A percentile compares a stretch with the other conserved stretches of the same genome.
Evolutionary conservation across 2,888 invertebrate genomes (phyloP).

Genomic region (Temnothorax ravouxi): DNA sequence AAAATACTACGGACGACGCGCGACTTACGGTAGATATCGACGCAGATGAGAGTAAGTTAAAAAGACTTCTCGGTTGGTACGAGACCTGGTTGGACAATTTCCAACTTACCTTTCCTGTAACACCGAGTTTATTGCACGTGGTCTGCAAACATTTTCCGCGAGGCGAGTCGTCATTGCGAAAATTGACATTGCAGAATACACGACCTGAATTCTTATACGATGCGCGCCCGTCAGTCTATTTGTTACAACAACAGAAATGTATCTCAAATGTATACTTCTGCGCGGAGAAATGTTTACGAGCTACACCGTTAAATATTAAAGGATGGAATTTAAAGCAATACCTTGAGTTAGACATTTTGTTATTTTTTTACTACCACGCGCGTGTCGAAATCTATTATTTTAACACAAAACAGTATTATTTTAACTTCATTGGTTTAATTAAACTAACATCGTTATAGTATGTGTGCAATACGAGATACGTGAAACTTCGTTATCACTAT

Average conservation of each 20-base stretch:
- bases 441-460: too few species aligned
- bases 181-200: not conserved
- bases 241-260: not conserved
- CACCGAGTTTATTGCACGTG: not conserved
- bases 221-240: not conserved
- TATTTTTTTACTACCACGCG: too few species aligned
- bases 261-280: not conserved
- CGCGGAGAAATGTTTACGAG: not conserved
- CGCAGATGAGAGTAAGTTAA: slow-evolving; percentile 28
- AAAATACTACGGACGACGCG: slow-evolving; percentile 27
- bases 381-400: too few species aligned
- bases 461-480: not conserved
- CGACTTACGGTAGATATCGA: not conserved
- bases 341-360: too few species aligned
- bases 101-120: not conserved
- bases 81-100: slow-evolving; percentile 45
- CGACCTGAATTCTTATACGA: slow-evolving; percentile 16
- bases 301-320: too few species aligned
- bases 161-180: not conserved
- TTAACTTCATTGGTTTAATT: too few species aligned
- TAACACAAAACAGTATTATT: too few species aligned
- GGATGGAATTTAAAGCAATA: too few species aligned
- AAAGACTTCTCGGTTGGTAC: slow-evolving; percentile 25
- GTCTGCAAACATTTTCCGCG: slow-evolving; percentile 12
- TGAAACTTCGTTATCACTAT: not conserved